These are phyloP conservation scores for Galaxea fascicularis DNA, from an alignment of 92 coral and sea anemone genomes.

Conservation along the genomic window DNA sequence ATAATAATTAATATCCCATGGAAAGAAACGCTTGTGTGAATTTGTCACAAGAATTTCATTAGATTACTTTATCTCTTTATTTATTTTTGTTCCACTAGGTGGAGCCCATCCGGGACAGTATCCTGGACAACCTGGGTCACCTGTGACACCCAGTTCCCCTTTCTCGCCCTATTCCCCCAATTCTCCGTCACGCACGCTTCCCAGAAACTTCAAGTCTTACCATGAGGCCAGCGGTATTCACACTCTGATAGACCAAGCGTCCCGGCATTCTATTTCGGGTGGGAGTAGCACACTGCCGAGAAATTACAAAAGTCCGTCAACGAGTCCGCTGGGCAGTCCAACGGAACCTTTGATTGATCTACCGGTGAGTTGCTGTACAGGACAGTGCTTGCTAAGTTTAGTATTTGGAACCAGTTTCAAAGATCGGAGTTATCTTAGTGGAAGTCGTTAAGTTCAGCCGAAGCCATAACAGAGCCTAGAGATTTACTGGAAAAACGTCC, in stretches of 20 bases:
- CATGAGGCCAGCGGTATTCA: constrained; percentile 90
- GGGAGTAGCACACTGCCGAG: constrained; percentile 85
- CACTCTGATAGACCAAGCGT: constrained; percentile 68
- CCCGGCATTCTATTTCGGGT: constrained; percentile 77
- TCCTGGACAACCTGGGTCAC: constrained; percentile 65
- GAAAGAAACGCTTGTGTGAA: too few species aligned
- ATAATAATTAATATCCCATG: too few species aligned
- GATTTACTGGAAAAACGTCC: too few species aligned
- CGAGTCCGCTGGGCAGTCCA: constrained; percentile 73
- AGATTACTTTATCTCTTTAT: too few species aligned
- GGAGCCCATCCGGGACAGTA: constrained; percentile 35
- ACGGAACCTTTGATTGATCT: constrained; percentile 63
- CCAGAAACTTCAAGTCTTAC: constrained; percentile 86
- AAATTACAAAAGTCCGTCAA: constrained; percentile 69
- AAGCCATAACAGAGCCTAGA: constrained; percentile 37
- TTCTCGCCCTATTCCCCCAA: constrained; percentile 65
- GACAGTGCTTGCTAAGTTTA: neutral
- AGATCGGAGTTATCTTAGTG: neutral
- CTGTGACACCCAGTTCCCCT: constrained; percentile 64
- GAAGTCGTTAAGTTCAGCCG: neutral
- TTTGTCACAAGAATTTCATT: too few species aligned
- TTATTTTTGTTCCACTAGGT: neutral
- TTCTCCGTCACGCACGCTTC: constrained; percentile 81
- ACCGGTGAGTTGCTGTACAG: constrained; percentile 57
- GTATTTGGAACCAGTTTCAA: neutral